These are phyloP conservation scores for Montipora foliosa DNA, from an alignment of 64 coral and sea anemone genomes.

Conservation along the genomic window DNA sequence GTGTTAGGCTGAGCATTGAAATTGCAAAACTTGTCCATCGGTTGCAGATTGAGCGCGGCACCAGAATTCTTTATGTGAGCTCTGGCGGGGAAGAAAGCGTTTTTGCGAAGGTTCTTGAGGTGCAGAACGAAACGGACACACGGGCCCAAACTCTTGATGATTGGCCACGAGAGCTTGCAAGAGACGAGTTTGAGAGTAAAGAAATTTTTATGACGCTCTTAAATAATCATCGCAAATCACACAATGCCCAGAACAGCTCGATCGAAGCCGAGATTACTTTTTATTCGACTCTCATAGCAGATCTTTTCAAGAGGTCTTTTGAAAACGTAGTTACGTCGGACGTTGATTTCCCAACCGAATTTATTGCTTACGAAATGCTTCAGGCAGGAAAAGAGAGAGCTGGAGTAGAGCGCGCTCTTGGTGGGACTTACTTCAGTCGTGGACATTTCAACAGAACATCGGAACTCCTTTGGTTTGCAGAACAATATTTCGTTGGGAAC, in stretches of 20 bases:
- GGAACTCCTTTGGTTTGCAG: constrained; percentile 68
- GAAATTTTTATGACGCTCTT: constrained; percentile 12
- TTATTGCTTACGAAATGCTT: constrained; percentile 70
- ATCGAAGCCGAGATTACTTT: constrained; percentile 35
- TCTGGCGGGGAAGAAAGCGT: constrained; percentile 9
- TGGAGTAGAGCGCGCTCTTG: constrained; percentile 63
- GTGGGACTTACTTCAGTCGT: constrained; percentile 57
- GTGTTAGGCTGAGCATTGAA: constrained; percentile 37
- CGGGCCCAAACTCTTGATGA: neutral
- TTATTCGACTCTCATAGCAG: constrained; percentile 56
- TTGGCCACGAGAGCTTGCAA: neutral
- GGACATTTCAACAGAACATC: constrained; percentile 54
- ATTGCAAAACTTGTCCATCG: constrained; percentile 74
- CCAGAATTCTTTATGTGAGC: constrained; percentile 73
- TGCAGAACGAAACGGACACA: neutral
- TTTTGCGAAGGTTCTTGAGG: neutral
- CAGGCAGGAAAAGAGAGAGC: constrained; percentile 62
- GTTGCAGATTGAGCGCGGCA: constrained; percentile 81
- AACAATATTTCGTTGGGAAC: constrained; percentile 51
- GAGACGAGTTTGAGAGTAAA: constrained; percentile 1
- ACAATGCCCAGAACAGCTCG: constrained; percentile 9
- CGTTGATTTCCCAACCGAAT: constrained; percentile 26
- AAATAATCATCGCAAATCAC: neutral
- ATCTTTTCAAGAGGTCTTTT: constrained; percentile 32
- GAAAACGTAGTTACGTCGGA: neutral